Percentiles rank a stretch among this genome's conserved stretches.
Evolutionary conservation across 2,797 vertebrate genomes (phyloP).

Genomic region (Melanotaenia maccullochi): DNA sequence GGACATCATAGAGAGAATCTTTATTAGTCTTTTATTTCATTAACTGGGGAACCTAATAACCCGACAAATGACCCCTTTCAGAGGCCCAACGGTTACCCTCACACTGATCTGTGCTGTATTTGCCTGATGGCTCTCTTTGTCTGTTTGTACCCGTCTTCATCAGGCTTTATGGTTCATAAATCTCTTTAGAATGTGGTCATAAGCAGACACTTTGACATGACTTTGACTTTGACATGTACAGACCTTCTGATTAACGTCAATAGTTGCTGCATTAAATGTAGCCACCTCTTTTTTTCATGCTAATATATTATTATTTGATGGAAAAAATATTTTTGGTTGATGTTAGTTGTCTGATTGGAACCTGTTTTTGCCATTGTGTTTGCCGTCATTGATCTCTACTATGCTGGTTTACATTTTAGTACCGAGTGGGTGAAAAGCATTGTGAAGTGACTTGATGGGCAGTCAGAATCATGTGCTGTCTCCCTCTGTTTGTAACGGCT

Average conservation of each 20-base stretch:
- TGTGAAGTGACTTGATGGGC: neutral
- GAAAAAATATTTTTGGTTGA: neutral
- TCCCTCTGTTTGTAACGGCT: neutral
- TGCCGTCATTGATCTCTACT: neutral
- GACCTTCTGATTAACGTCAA: slow-evolving; percentile 9
- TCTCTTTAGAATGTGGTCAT: slow-evolving; percentile 13
- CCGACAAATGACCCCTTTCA: slow-evolving; percentile 52
- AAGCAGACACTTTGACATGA: neutral
- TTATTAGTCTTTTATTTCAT: slow-evolving; percentile 73
- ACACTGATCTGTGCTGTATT: slow-evolving; percentile 12
- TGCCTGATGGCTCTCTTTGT: slow-evolving; percentile 27
- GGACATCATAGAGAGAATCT: slow-evolving; percentile 58
- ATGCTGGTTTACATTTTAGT: neutral
- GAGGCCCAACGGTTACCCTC: slow-evolving; percentile 39
- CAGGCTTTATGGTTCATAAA: slow-evolving; percentile 4
- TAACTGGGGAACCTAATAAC: slow-evolving; percentile 65
- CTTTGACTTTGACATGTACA: neutral
- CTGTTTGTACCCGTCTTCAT: slow-evolving; percentile 15
- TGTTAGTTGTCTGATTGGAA: neutral
- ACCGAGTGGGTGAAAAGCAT: slow-evolving; percentile 1
- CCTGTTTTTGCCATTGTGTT: neutral
- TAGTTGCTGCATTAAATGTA: neutral
- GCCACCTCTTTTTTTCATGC: neutral
- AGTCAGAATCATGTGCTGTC: neutral
- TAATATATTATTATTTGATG: neutral